Evolutionary conservation across 2,888 invertebrate genomes (phyloP), one percentile per base, ranked within the genome.

Genomic region (Apocheima hispidaria): DNA sequence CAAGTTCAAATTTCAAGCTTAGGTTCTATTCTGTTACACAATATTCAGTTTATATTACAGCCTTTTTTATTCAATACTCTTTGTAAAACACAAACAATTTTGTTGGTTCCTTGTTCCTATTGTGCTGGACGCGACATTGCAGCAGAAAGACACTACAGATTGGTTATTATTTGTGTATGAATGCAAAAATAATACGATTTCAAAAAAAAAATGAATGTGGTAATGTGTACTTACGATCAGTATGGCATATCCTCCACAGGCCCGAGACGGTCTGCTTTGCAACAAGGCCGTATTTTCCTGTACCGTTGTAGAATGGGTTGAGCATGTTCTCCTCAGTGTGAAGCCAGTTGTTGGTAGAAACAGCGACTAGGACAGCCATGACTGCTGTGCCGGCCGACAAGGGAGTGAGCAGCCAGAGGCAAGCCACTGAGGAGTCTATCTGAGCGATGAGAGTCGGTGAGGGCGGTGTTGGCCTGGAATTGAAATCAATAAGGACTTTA

Each of bases 251-350:
- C 73, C 94, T 94, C 96, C 96, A 97, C 51, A 97, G 89, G 46
- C 97, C 97, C n/a, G 96, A 96, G 33, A 96, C 94, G 28, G 97
- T 97, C 83, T 95, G 93, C 81, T 96, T 96, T 57, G 95, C 94
- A 35, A 95, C 92, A 64, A 95, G 93, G 73, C 95, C 95, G 75
- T 94, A 94, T 69, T 95, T 95, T 7, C 94, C 95, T 0, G 97
- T 96, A 5, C 96, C 96, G 84, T 97, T 97, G 85, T 95, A 96
- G 51, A 94, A 91, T 10, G 95, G 94, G 87, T 96, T 97, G 60
- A 95, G 94, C 93, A 98, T 95, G 83, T 96, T 96, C 85, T 98
- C 98, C 82, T 97, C 96, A 3, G 97, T 97, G 72, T 96, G 95
- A 21, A 98, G 93, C 98, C 98, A 98, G 87, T 97, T 96, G 82